These are phyloP conservation scores for Psilopsiagon aymara DNA, from an alignment of 2,113 vertebrate genomes.

Conservation along the genomic window DNA sequence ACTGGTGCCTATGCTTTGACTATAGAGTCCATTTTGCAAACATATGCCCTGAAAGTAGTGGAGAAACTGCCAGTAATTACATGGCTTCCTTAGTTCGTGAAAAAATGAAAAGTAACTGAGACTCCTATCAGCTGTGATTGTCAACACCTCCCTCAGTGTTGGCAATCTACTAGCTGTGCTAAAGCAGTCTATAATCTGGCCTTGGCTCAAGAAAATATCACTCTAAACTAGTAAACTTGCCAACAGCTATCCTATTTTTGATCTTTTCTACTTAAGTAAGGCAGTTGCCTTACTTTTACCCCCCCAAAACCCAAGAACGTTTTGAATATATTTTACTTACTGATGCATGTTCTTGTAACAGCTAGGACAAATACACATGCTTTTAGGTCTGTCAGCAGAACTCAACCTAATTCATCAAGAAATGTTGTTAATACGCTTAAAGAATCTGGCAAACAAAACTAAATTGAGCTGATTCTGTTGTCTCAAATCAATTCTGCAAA, in stretches of 20 bases:
- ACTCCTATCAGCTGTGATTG: slow-evolving; percentile 51
- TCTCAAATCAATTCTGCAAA: neutral
- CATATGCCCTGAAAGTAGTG: neutral
- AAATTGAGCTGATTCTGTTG: neutral
- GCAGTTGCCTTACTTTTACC: neutral
- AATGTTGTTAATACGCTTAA: neutral
- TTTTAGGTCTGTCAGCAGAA: neutral
- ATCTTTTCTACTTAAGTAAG: slow-evolving; percentile 1
- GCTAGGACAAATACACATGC: neutral
- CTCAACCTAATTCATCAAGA: neutral
- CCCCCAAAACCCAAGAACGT: fast-evolving
- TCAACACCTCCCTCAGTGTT: slow-evolving; percentile 50
- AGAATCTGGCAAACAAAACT: neutral
- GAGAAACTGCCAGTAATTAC: neutral
- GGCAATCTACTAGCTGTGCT: slow-evolving; percentile 30
- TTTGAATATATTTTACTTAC: neutral
- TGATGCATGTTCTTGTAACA: neutral
- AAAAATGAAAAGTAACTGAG: slow-evolving; percentile 33
- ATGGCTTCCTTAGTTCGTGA: neutral
- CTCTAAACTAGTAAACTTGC: neutral
- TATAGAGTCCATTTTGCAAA: neutral
- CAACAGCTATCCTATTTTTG: neutral
- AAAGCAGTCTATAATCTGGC: slow-evolving; percentile 34
- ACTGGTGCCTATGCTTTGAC: neutral
- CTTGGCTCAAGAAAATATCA: slow-evolving; percentile 34